Base-by-base conservation (phyloP, 1,140 invertebrate genomes). In the Thaumetopoea pityocampa region DNA sequence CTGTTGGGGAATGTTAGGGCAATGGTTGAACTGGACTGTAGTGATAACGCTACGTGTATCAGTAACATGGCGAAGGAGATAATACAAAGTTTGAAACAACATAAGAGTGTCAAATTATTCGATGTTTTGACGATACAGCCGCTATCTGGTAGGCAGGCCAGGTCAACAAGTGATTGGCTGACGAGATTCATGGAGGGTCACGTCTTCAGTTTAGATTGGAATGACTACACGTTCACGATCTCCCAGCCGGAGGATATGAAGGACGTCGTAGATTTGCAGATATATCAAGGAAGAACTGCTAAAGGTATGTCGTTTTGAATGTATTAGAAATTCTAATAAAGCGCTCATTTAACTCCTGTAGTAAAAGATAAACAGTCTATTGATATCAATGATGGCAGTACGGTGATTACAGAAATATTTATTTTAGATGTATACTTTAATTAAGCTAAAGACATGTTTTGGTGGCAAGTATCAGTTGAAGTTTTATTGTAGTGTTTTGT, bases 11-110 rank as follows among this genome's bases (percentile, higher is more conserved):
- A 65, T 18, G 72, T 57, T 19, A 50, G 43, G 27, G 67, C 61
- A 8, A 45, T 74, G 5, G 68, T 79, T 17, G 73, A 83, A 36
- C 45, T 86, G 11, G 78, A 58, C 27, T 86, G 85, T 62, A 76
- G 66, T 67, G 85, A 86, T 52, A 86, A 86, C 54, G 82, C 81
- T 1, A 81, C 78, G 11, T 87, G 87, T 60, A 74, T 88, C 22
- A 63, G 85, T 11, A 50, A 82, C 29, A 51, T 88, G 56, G 65
- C 77, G 1, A 76, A 60, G 38, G 64, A 81, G 20, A 58, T 85
- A 8, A 67, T 74, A 11, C 74, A 56, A 47, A 79, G 72, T 56
- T 60, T 86, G 24, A 54, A 64, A 35, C 56, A 85, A 37, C 72
- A 79, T 51, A 82, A 71, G 46, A 57, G 73, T 11, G 68, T 85